A percentile compares a stretch with the other conserved stretches of the same genome.
phyloP scores from a whole-genome alignment of 1,140 invertebrate species.

The Bombus pascuorum region DNA sequence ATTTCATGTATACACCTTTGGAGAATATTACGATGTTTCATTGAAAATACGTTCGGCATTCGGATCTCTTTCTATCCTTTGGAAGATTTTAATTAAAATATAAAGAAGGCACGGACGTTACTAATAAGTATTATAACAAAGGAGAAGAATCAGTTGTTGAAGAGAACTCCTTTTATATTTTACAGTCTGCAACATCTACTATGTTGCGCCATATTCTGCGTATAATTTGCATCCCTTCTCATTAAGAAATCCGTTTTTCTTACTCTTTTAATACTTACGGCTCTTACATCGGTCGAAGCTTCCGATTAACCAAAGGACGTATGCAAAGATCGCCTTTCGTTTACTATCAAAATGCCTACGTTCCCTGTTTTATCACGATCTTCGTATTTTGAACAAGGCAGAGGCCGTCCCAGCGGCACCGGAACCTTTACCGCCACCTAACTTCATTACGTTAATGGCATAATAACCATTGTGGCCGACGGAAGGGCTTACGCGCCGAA shows the following conservation, averaged over 20 bases:
- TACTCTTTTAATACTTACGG: neutral
- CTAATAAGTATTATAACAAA: neutral
- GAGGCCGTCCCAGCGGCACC: neutral
- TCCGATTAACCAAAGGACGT: slow-evolving; percentile 4
- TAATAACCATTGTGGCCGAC: slow-evolving; percentile 78
- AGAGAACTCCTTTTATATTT: neutral
- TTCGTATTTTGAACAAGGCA: slow-evolving; percentile 45
- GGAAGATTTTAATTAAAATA: no score
- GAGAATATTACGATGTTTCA: neutral
- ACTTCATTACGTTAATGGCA: slow-evolving; percentile 81
- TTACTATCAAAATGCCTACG: neutral
- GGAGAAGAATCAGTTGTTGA: neutral
- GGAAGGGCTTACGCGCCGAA: slow-evolving; percentile 75
- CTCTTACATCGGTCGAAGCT: neutral
- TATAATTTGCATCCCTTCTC: neutral
- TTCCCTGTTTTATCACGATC: slow-evolving; percentile 51
- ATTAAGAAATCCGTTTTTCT: neutral
- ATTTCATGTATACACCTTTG: neutral
- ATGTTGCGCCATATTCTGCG: no score
- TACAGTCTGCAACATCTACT: neutral
- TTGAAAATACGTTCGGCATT: neutral
- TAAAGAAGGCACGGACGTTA: no score
- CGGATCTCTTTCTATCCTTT: no score
- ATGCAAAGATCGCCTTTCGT: neutral
- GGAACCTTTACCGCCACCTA: slow-evolving; percentile 65